Conservation (phyloP, 2,888 invertebrate species). For the Ditula angustiorana region DNA sequence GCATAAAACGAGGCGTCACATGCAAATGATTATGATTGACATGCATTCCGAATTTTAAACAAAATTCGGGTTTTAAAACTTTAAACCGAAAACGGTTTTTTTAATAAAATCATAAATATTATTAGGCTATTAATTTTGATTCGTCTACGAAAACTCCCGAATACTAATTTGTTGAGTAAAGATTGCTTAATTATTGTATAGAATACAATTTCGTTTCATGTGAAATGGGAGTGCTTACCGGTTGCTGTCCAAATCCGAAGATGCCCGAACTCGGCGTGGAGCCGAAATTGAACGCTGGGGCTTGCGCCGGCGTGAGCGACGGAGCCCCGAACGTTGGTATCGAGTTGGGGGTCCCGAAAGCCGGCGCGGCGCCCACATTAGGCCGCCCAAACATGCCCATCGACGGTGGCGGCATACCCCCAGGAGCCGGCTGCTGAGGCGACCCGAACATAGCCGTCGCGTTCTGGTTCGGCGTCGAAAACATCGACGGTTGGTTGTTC, state of each 20-base stretch:
- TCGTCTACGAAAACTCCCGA: no score
- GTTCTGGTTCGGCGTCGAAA: conserved; percentile 55
- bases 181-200: no score
- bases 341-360: conserved; percentile 60
- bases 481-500: conserved; percentile 55
- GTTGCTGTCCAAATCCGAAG: conserved; percentile 70
- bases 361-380: conserved; percentile 49
- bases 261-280: conserved; percentile 54
- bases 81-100: no score
- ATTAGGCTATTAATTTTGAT: no score
- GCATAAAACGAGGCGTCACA: no score
- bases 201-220: background rate
- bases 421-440: conserved; percentile 44
- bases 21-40: no score
- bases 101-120: no score
- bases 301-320: conserved; percentile 49
- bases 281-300: conserved; percentile 67
- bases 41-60: no score
- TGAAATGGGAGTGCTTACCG: background rate
- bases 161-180: no score
- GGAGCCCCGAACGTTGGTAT: conserved; percentile 61
- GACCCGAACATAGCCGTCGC: conserved; percentile 60
- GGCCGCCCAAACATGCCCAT: conserved; percentile 60
- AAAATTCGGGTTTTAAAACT: no score
- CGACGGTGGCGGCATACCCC: conserved; percentile 47